Percentiles rank a stretch among this genome's conserved stretches.
These are phyloP conservation scores for Gallinago nigripennis DNA, from an alignment of 2,797 vertebrate genomes.

Conservation along the genomic window DNA sequence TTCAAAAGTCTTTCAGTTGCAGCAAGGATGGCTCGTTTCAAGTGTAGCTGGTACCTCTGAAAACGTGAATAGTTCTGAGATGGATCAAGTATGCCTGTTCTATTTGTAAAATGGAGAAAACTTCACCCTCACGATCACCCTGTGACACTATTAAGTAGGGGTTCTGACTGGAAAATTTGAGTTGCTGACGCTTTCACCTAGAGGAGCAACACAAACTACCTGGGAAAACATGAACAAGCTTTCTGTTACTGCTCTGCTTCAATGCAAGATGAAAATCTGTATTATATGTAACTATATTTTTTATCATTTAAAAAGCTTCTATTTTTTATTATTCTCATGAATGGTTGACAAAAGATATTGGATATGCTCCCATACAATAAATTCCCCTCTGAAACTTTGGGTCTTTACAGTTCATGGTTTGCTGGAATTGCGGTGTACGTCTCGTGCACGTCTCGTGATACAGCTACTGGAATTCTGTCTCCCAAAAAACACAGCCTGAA, in stretches of 20 bases:
- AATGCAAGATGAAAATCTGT: constrained; percentile 72
- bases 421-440: constrained; percentile 10
- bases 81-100: neutral
- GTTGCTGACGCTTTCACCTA: constrained; percentile 67
- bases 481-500: neutral
- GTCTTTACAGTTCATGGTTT: constrained; percentile 58
- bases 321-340: constrained; percentile 78
- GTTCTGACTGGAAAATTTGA: constrained; percentile 37
- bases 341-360: constrained; percentile 66
- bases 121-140: constrained; percentile 8
- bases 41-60: neutral
- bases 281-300: constrained; percentile 77
- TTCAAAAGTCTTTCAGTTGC: neutral
- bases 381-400: constrained; percentile 73
- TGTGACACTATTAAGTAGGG: neutral
- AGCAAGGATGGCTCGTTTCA: neutral
- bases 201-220: constrained; percentile 53
- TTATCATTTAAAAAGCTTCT: constrained; percentile 75
- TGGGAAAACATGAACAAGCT: constrained; percentile 61
- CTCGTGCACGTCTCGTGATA: fast-evolving
- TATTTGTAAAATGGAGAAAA: constrained; percentile 26
- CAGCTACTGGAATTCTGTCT: neutral
- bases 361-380: constrained; percentile 77
- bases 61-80: neutral
- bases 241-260: constrained; percentile 65